Evolutionary conservation across 2,113 vertebrate genomes (phyloP), one percentile per base, ranked within the genome.

Genomic region (Apeltes quadracus): DNA sequence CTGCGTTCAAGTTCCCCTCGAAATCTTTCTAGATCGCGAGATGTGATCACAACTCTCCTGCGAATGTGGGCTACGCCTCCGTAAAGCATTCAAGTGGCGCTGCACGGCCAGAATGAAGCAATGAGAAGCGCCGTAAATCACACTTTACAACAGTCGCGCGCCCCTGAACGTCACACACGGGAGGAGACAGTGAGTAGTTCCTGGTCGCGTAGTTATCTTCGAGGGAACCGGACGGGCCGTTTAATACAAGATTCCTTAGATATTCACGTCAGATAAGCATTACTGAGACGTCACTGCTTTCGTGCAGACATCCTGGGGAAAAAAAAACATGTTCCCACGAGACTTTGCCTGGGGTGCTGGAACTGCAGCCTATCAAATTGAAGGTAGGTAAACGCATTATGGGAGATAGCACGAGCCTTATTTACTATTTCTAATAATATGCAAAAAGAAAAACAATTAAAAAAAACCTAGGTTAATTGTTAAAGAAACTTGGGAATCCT

Each of bases 331-430:
- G 90, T 97, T 96, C 79, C 95, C 94, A 44, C 61, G 23, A 66
- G 92, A 91, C 76, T 97, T 97, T 89, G 93, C 94, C 22, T 96
- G 96, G 95, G 94, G 90, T 65, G 94, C 94, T 41, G 87, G 90
- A 20, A 95, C 92, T 13, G 86, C 92, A 2, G 95, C 95, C 0
- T 97, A 95, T 84, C 95, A 96, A 78, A 93, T 96, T 77, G 94
- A 97, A 95, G 95, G 95, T 95, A 85, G 27, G 77, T 79, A 62
- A 68, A 66, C 14, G 44, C 25, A 14, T 55, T 39, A 22, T 32
- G n/a, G 41, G 46, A 27, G 15, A 46, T 66, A 54, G 4, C n/a
- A 3, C 14, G 2, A 43, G 7, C 25, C 8, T 15, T 34, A 18
- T 22, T 10, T 11, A 51, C n/a, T 27, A 27, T 67, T 38, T 67